A percentile compares a stretch with the other conserved stretches of the same genome.
These are phyloP conservation scores for Deroplatys truncata DNA, from an alignment of 2,888 invertebrate genomes.

Conservation along the genomic window DNA sequence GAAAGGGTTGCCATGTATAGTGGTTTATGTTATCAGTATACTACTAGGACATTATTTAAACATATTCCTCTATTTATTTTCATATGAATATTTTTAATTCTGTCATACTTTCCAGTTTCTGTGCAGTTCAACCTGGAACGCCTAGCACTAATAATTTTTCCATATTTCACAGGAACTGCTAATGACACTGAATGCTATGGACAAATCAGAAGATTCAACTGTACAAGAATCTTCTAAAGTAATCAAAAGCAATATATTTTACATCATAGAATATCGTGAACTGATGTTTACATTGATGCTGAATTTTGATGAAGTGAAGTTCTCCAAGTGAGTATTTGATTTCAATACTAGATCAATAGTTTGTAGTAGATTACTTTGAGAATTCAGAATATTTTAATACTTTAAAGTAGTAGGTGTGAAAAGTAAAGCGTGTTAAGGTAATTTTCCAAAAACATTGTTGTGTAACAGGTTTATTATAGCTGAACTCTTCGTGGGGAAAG, in stretches of 20 bases:
- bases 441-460: not conserved
- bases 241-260: slow-evolving; percentile 87
- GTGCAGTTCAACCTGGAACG: not conserved
- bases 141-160: not conserved
- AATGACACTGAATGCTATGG: slow-evolving; percentile 77
- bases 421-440: too few relatives aligned
- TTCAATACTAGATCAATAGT: not conserved
- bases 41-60: too few relatives aligned
- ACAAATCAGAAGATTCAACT: slow-evolving; percentile 63
- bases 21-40: too few relatives aligned
- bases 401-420: not conserved
- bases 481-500: too few relatives aligned
- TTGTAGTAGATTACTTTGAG: not conserved
- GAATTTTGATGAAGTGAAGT: slow-evolving; percentile 78
- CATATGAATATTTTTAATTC: too few relatives aligned
- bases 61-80: too few relatives aligned
- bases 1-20: too few relatives aligned
- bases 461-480: not conserved
- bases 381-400: not conserved
- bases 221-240: slow-evolving; percentile 78
- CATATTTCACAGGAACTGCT: slow-evolving; percentile 67
- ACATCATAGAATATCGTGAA: slow-evolving; percentile 91
- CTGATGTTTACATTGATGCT: slow-evolving; percentile 75
- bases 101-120: too few relatives aligned
- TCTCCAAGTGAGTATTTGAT: slow-evolving; percentile 65